Evolutionary conservation across 1,140 invertebrate genomes (phyloP), one percentile per base, ranked within the genome.

Genomic region (Trichomalopsis sarcophagae): DNA sequence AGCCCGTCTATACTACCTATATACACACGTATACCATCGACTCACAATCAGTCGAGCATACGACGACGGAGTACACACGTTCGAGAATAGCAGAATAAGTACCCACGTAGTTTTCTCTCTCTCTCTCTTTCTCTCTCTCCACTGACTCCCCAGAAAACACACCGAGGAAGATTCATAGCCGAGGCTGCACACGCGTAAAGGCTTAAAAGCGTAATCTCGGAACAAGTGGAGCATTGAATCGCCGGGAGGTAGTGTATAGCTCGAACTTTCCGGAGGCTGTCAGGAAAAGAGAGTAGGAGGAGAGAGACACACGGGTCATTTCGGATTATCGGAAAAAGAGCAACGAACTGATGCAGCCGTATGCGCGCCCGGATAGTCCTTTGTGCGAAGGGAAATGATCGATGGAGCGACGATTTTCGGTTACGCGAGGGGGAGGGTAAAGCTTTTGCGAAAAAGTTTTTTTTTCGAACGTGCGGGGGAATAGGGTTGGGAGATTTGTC

Each of bases 321-420:
- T 47, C 47, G 75, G 75, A 55, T 77, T 77, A 55, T 77, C 40
- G 47, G 47, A 47, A 77, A 55, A 55, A 77, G 74, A 77, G 75
- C 44, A 77, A 77, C 75, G 75, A 77, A 77, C 75, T 55, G 17
- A 44, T 4, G 36, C 36, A 44, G 73, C 40, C 33, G n/a, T 13
- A 36, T 36, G 30, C 13, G 30, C 13, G 30, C 30, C 27, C 69
- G 69, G 11, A 27, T 30, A 11, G 69, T 17, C 69, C 9, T 71
- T 71, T 71, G 27, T 75, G 27, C 27, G 73, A 75, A 44, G 36
- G 36, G 2, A 44, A 75, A 40, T 44, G 73, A 75, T 75, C 73
- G 73, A 36, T 44, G 73, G 30, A 14, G 27, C 69, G 14, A 17
- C 69, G 55, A 62, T 62, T 62, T 62, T 62, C 17, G 55, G 55